phyloP scores from a whole-genome alignment of 2,113 vertebrate genomes.

The Mesembrinibis cayennensis region DNA sequence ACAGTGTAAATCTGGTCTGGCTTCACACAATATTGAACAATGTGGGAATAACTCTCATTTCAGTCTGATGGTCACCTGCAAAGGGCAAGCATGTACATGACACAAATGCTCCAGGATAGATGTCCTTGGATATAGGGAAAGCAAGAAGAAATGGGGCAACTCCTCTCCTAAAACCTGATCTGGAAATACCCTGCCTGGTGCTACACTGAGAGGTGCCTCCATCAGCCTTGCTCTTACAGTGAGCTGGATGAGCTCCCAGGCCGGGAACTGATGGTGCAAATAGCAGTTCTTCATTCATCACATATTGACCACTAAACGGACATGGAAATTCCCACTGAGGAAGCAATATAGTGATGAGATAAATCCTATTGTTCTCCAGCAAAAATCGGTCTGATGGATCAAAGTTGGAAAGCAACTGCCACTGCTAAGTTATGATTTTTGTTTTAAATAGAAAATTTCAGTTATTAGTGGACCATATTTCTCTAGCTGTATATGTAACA shows the following conservation, averaged over 20 bases:
- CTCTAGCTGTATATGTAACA: neutral
- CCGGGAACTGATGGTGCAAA: neutral
- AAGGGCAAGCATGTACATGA: fast-evolving
- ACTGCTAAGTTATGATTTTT: neutral
- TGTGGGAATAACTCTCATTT: no score
- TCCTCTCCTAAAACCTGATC: neutral
- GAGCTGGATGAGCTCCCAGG: neutral
- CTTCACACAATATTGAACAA: fast-evolving
- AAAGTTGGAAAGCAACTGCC: neutral
- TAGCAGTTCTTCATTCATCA: neutral
- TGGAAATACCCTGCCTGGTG: neutral
- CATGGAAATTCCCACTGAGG: neutral
- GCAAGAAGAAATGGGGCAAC: neutral
- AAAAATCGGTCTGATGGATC: neutral
- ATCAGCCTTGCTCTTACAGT: neutral
- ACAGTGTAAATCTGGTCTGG: neutral
- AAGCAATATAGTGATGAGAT: fast-evolving
- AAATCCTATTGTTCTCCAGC: neutral
- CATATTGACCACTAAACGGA: neutral
- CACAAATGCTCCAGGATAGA: neutral
- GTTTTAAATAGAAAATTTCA: neutral
- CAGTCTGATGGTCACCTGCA: neutral
- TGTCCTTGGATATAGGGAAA: neutral
- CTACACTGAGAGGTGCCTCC: neutral
- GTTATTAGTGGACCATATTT: neutral